Conservation (phyloP, 2,888 invertebrate genomes). For the Platycnemis pennipes region DNA sequence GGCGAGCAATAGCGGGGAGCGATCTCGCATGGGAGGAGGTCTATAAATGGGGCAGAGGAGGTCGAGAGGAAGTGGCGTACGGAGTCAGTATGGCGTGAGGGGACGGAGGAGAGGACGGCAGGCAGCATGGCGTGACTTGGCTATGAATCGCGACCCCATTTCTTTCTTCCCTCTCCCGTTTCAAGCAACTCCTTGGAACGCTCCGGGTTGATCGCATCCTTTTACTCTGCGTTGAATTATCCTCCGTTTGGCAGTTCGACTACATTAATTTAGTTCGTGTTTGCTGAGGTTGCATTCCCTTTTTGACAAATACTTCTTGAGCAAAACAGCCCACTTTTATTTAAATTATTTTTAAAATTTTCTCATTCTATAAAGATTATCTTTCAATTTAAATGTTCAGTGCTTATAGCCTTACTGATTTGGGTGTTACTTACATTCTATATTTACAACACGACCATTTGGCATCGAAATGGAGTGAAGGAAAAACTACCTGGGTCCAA, state of each 20-base stretch:
- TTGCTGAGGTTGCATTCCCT: not conserved
- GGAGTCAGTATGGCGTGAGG: not conserved
- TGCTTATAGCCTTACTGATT: no score
- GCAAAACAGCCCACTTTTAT: no score
- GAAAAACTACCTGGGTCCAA: no score
- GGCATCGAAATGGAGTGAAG: no score
- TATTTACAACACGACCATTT: no score
- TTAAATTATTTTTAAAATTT: no score
- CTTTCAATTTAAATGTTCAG: no score
- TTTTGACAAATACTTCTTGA: no score
- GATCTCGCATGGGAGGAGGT: not conserved
- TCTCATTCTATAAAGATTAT: no score
- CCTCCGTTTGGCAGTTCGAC: not conserved
- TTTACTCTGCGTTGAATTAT: not conserved
- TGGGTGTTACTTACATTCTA: no score
- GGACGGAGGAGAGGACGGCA: not conserved
- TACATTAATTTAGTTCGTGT: not conserved
- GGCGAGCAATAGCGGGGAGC: not conserved
- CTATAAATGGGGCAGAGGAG: not conserved
- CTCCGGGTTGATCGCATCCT: not conserved
- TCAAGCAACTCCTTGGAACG: not conserved
- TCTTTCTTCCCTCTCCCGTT: not conserved
- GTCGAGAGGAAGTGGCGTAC: not conserved
- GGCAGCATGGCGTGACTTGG: not conserved
- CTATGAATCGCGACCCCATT: constrained; percentile 6